A percentile compares a stretch with the other conserved stretches of the same genome.
phyloP scores from a whole-genome alignment of 2,113 vertebrate genomes.

The Petromus typicus region DNA sequence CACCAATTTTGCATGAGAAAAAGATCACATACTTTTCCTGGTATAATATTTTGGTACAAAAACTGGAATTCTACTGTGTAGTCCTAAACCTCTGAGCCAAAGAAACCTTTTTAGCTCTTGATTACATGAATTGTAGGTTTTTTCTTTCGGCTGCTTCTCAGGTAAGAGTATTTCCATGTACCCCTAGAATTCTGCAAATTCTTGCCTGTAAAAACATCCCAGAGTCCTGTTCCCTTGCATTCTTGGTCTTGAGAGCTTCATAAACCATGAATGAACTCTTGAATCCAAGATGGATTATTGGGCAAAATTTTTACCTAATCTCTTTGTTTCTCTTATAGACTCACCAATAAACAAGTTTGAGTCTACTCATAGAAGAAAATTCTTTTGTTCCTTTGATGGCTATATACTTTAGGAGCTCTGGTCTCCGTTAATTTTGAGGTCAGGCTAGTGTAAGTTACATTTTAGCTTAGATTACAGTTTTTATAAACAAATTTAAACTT shows the following conservation, averaged over 20 bases:
- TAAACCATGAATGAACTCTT: background rate
- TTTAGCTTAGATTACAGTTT: conserved; percentile 54
- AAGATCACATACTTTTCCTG: background rate
- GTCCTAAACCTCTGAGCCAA: conserved; percentile 28
- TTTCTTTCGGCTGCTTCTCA: background rate
- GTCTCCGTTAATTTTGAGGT: conserved; percentile 28
- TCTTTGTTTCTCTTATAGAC: conserved; percentile 29
- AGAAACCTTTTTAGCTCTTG: conserved; percentile 12
- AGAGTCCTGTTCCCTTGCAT: background rate
- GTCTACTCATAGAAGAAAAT: conserved; percentile 35
- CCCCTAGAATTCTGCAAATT: background rate
- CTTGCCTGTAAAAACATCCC: background rate
- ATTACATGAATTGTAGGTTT: background rate
- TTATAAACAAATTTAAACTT: conserved; percentile 55
- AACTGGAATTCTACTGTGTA: background rate
- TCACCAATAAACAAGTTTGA: conserved; percentile 10
- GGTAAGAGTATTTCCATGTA: background rate
- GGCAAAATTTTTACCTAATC: background rate
- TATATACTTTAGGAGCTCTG: conserved; percentile 5
- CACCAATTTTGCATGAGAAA: background rate
- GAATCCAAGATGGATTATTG: background rate
- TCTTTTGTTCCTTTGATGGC: background rate
- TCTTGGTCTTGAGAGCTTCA: background rate
- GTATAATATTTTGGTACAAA: conserved; percentile 30
- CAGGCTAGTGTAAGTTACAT: background rate